Conservation (phyloP, 53 echinoderm and acorn worm genomes). For the Henricia sp. region DNA sequence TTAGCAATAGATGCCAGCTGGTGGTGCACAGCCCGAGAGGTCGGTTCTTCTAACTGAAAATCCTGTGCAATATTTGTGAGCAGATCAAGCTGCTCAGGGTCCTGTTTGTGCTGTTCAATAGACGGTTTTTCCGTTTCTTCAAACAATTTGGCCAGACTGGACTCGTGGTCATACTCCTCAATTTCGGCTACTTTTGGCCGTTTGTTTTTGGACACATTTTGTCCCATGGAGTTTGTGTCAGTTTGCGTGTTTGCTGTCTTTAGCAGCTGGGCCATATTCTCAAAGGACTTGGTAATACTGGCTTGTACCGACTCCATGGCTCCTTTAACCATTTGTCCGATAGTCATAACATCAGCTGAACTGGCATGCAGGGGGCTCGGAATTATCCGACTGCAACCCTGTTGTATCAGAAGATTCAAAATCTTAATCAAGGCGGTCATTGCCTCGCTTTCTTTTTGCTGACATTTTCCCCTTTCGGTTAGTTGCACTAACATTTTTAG, state of each 20-base stretch:
- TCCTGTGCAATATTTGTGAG: not conserved
- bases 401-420: too few species aligned
- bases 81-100: too few species aligned
- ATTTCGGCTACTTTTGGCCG: not conserved
- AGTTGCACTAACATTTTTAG: not conserved
- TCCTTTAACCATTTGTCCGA: not conserved
- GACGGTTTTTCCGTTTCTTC: not conserved
- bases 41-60: conserved; percentile 10
- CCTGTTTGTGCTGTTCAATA: not conserved
- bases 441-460: not conserved
- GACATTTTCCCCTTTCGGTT: not conserved
- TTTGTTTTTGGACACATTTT: not conserved
- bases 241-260: too few species aligned
- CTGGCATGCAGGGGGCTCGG: not conserved
- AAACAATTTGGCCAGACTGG: not conserved
- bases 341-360: not conserved
- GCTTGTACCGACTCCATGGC: not conserved
- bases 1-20: conserved; percentile 28
- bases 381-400: not conserved
- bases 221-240: too few species aligned
- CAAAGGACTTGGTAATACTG: not conserved
- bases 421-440: not conserved
- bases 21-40: conserved; percentile 2
- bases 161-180: not conserved
- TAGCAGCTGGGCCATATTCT: not conserved